These are phyloP conservation scores for human (Homo sapiens) DNA, from an alignment of 2,113 vertebrate genomes.

Conservation along the genomic window DNA sequence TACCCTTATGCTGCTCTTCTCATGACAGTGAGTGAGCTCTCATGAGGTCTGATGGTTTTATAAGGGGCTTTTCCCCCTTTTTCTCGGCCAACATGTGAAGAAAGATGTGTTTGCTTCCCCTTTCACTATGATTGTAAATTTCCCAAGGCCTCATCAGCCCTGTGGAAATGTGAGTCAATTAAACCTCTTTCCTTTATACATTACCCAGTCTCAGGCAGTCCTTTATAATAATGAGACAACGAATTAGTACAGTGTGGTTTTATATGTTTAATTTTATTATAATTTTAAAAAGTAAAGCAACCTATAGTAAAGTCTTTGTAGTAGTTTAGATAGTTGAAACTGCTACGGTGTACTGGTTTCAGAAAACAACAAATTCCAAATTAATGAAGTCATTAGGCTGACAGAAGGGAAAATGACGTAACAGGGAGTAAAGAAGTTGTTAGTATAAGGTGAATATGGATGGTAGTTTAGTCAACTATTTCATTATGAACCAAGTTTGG, in stretches of 20 bases:
- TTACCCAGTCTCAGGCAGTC: too few species aligned
- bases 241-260: not conserved
- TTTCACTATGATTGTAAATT: too few species aligned
- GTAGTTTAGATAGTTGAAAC: not conserved
- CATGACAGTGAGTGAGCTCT: too few species aligned
- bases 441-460: not conserved
- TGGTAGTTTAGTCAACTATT: not conserved
- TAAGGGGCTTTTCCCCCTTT: too few species aligned
- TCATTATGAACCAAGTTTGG: slow-evolving; percentile 20
- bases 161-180: too few species aligned
- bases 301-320: not conserved
- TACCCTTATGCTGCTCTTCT: too few species aligned
- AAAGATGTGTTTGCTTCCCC: too few species aligned
- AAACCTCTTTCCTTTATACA: too few species aligned
- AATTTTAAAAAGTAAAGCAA: not conserved
- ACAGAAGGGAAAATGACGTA: not conserved
- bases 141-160: too few species aligned
- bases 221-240: too few species aligned
- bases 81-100: too few species aligned
- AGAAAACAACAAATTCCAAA: not conserved
- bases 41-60: too few species aligned
- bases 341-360: not conserved
- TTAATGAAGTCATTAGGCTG: slow-evolving; percentile 33
- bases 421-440: not conserved
- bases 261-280: not conserved